A percentile compares a stretch with the other conserved stretches of the same genome.
Evolutionary conservation across 2,113 vertebrate genomes (phyloP).

Genomic region (Mesitornis unicolor): DNA sequence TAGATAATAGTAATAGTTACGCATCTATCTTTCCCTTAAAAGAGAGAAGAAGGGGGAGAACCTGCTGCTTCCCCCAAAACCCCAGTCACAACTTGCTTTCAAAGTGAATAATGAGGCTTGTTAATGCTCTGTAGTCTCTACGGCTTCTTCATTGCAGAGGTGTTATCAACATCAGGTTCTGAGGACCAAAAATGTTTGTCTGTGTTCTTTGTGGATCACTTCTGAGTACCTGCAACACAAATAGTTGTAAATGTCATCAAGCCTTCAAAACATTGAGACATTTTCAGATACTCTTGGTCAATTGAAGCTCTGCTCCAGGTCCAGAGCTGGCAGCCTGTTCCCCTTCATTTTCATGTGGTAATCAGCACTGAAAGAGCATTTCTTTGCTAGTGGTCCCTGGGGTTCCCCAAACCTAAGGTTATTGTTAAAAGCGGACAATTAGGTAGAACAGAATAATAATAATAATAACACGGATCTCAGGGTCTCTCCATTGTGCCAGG

Average conservation of each 20-base stretch:
- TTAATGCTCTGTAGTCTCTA: not conserved
- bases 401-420: constrained; percentile 7
- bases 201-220: not conserved
- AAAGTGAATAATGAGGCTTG: not conserved
- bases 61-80: not conserved
- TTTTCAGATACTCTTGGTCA: not conserved
- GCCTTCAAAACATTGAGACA: not conserved
- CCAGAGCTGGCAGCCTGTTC: constrained; percentile 17
- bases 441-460: not conserved
- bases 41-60: not conserved
- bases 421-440: not conserved
- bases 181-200: not conserved
- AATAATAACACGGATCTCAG: not conserved
- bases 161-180: not conserved
- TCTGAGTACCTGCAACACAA: constrained; percentile 2
- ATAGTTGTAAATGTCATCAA: not conserved
- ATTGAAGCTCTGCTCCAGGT: not conserved
- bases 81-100: not conserved
- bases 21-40: not conserved
- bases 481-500: not conserved
- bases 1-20: too few species aligned
- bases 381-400: constrained; percentile 32
- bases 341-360: constrained; percentile 23
- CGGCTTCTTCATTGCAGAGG: not conserved
- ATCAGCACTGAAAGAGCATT: constrained; percentile 33